A percentile compares a stretch with the other conserved stretches of the same genome.
These are phyloP conservation scores for Gastrophysa polygoni DNA, from an alignment of 2,888 invertebrate species.

Conservation along the genomic window DNA sequence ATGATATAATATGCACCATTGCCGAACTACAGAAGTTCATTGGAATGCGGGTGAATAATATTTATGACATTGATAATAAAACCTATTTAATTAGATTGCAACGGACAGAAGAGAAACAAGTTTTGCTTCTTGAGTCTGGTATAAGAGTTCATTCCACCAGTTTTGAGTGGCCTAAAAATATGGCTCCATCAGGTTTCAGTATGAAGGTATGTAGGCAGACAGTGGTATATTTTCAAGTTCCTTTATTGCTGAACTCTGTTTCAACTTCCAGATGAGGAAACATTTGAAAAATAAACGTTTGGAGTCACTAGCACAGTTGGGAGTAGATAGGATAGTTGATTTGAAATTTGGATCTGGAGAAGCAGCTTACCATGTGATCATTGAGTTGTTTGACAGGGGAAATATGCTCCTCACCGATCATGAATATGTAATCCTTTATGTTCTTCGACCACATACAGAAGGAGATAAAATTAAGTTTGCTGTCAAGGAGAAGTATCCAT, in stretches of 20 bases:
- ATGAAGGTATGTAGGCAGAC: too few relatives aligned
- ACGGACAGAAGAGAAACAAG: constrained; percentile 84
- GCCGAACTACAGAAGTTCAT: constrained; percentile 86
- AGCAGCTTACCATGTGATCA: constrained; percentile 91
- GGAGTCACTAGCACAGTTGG: constrained; percentile 84
- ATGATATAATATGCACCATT: constrained; percentile 89
- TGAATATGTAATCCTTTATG: constrained; percentile 87
- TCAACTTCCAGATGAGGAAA: constrained; percentile 77
- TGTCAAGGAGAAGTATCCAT: constrained; percentile 90
- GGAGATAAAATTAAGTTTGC: constrained; percentile 91
- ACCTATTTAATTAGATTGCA: constrained; percentile 91
- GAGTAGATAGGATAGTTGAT: constrained; percentile 92
- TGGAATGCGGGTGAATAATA: constrained; percentile 94
- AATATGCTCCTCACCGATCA: constrained; percentile 94
- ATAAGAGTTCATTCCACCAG: constrained; percentile 91
- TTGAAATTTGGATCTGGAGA: constrained; percentile 94
- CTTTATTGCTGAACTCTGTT: neutral
- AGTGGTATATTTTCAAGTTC: too few relatives aligned
- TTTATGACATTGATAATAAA: constrained; percentile 97
- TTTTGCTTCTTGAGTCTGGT: constrained; percentile 93
- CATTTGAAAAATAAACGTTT: constrained; percentile 95
- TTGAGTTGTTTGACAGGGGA: constrained; percentile 95
- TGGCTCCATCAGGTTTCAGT: constrained; percentile 92
- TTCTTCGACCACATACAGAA: constrained; percentile 90
- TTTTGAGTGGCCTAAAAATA: constrained; percentile 99